A percentile compares a stretch with the other conserved stretches of the same genome.
phyloP scores from a whole-genome alignment of 2,888 invertebrate genomes.

The Tuta absoluta region DNA sequence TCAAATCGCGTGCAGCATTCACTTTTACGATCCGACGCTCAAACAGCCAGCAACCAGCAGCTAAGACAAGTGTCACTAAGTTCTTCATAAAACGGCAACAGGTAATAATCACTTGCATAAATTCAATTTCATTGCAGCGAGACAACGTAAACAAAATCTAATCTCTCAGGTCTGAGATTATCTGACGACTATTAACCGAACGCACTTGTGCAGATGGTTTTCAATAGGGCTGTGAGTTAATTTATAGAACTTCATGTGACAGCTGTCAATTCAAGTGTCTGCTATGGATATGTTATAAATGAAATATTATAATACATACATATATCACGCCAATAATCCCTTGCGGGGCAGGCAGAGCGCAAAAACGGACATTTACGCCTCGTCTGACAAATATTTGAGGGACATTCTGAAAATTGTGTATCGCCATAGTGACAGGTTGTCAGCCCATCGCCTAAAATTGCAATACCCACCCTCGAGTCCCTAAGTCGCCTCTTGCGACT shows the following conservation, averaged over 20 bases:
- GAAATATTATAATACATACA: too few species aligned
- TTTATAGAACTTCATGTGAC: too few species aligned
- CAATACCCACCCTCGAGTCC: too few species aligned
- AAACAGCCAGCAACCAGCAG: background rate
- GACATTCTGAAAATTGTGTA: too few species aligned
- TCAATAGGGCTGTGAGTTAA: slow-evolving; percentile 7
- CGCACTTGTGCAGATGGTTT: background rate
- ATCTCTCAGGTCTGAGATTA: slow-evolving; percentile 9
- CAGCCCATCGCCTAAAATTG: too few species aligned
- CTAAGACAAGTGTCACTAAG: slow-evolving; percentile 11
- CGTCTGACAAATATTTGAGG: too few species aligned
- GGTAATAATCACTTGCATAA: slow-evolving; percentile 12
- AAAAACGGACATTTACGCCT: too few species aligned
- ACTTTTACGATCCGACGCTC: background rate
- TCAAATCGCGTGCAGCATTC: background rate
- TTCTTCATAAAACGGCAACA: background rate
- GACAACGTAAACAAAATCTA: slow-evolving; percentile 18
- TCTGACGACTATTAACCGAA: slow-evolving; percentile 17
- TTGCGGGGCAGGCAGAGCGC: too few species aligned
- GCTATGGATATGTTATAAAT: background rate
- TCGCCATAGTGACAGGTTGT: too few species aligned
- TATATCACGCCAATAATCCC: too few species aligned
- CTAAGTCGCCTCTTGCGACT: too few species aligned
- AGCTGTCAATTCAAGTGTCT: too few species aligned
- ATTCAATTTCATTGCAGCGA: slow-evolving; percentile 6